A percentile compares a stretch with the other conserved stretches of the same genome.
phyloP scores from a whole-genome alignment of 2,113 vertebrate species.

The Anarrhichthys ocellatus region DNA sequence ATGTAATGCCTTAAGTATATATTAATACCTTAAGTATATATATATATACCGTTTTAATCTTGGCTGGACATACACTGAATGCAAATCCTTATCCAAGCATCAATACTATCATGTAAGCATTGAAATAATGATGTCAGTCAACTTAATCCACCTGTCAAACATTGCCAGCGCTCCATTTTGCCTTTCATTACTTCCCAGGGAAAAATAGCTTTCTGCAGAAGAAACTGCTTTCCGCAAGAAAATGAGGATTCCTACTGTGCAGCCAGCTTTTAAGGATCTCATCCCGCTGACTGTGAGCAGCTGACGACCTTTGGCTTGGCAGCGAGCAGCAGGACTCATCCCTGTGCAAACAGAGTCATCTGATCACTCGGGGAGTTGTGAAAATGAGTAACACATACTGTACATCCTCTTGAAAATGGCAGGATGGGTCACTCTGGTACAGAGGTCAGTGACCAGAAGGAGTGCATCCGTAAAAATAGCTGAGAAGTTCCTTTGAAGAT shows the following conservation, averaged over 20 bases:
- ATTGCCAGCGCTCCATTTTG: neutral
- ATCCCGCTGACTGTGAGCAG: conserved; percentile 31
- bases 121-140: neutral
- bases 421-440: conserved; percentile 15
- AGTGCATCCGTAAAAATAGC: neutral
- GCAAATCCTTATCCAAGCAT: neutral
- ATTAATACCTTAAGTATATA: neutral
- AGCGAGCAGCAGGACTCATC: conserved; percentile 28
- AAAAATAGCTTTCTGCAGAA: neutral
- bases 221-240: neutral
- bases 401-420: conserved; percentile 28
- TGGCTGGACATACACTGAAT: neutral
- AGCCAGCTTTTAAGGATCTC: conserved; percentile 24
- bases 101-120: neutral
- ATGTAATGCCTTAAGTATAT: neutral
- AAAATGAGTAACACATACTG: conserved; percentile 37
- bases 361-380: conserved; percentile 34
- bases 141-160: neutral
- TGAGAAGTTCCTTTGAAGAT: neutral
- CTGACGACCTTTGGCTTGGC: conserved; percentile 60
- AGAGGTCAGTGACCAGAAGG: neutral
- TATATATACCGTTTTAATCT: neutral
- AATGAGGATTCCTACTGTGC: conserved; percentile 32
- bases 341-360: conserved; percentile 30
- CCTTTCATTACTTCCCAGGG: neutral